Conservation (phyloP, 2,797 vertebrate genomes). For the Phyllotis vaccarum region DNA sequence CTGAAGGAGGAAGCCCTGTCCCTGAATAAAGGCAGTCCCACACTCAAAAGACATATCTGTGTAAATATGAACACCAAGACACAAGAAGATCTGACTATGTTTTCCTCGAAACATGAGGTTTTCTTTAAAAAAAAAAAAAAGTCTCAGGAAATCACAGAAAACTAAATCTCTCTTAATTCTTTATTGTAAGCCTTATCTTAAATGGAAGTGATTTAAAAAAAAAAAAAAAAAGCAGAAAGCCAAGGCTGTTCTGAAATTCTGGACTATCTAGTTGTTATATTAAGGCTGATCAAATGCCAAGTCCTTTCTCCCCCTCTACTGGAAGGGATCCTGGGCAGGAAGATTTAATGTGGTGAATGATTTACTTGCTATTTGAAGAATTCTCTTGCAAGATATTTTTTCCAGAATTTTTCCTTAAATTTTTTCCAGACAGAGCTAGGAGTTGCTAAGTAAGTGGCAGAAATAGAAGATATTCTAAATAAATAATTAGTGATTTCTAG, state of each 20-base stretch:
- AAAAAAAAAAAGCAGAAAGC: constrained; percentile 9
- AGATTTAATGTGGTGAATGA: constrained; percentile 58
- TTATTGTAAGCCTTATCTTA: background rate
- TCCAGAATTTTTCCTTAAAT: constrained; percentile 64
- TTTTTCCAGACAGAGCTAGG: constrained; percentile 63
- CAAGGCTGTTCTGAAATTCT: constrained; percentile 39
- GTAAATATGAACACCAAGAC: background rate
- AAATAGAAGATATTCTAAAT: constrained; percentile 71
- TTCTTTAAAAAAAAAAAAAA: background rate
- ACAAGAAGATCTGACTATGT: background rate
- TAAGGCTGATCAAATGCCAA: constrained; percentile 66
- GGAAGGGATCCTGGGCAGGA: constrained; percentile 52
- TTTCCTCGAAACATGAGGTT: background rate
- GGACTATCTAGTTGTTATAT: constrained; percentile 46
- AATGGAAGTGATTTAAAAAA: constrained; percentile 38
- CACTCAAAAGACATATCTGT: background rate
- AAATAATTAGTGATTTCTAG: constrained; percentile 74
- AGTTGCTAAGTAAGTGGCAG: constrained; percentile 70
- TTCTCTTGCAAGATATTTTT: constrained; percentile 63
- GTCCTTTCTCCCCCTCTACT: constrained; percentile 46
- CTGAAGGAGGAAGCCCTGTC: background rate
- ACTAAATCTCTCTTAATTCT: background rate
- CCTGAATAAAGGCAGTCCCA: background rate
- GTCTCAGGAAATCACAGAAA: constrained; percentile 27
- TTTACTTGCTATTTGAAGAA: constrained; percentile 71